These are phyloP conservation scores for Latrodectus hesperus DNA, from an alignment of 2,888 invertebrate genomes.

Conservation along the genomic window DNA sequence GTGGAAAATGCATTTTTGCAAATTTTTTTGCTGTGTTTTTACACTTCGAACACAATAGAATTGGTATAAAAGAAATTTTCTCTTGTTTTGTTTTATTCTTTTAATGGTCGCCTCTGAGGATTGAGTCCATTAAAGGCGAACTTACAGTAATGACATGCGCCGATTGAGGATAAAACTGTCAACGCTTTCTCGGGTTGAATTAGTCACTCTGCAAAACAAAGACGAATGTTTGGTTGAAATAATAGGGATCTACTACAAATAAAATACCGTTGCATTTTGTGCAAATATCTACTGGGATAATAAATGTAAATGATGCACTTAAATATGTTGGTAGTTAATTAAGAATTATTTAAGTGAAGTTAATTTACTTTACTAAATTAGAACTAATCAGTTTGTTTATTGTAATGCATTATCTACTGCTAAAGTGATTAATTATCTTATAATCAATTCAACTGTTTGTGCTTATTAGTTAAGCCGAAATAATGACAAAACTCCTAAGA, in stretches of 20 bases:
- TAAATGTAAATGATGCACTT: no score
- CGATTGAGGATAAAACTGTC: constrained; percentile 66
- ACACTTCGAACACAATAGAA: constrained; percentile 40
- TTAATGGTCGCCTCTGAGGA: constrained; percentile 65
- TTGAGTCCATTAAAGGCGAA: constrained; percentile 57
- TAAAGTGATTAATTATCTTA: no score
- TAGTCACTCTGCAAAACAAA: constrained; percentile 59
- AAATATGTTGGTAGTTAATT: no score
- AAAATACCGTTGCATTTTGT: not conserved
- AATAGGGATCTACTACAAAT: constrained; percentile 6
- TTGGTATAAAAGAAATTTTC: constrained; percentile 34
- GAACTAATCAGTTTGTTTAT: no score
- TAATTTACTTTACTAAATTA: no score
- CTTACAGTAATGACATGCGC: constrained; percentile 64
- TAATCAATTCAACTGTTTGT: no score
- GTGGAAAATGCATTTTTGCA: constrained; percentile 56
- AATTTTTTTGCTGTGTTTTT: constrained; percentile 21
- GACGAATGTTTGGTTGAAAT: constrained; percentile 20
- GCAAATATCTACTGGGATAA: no score
- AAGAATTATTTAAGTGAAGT: no score
- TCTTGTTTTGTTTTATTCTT: constrained; percentile 15
- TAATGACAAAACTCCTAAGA: no score
- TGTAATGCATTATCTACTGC: no score
- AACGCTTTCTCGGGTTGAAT: constrained; percentile 39
- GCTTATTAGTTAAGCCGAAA: no score